These are phyloP conservation scores for Neoniphon sammara DNA, from an alignment of 2,797 vertebrate genomes.

Conservation along the genomic window DNA sequence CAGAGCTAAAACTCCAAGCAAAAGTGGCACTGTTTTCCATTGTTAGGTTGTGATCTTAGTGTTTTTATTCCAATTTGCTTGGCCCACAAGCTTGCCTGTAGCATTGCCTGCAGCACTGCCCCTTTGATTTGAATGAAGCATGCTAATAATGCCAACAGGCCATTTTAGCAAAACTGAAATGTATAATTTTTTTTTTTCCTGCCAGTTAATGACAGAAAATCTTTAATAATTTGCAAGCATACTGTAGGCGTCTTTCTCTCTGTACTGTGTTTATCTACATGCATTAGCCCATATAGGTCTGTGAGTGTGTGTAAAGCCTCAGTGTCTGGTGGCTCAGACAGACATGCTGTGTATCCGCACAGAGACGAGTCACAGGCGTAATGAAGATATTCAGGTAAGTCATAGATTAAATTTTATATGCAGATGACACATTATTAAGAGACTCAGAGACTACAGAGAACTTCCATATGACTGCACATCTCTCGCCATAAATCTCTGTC, in stretches of 20 bases:
- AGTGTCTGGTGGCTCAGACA: not conserved
- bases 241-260: not conserved
- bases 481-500: not conserved
- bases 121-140: constrained; percentile 57
- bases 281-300: not conserved
- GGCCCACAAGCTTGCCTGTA: constrained; percentile 53
- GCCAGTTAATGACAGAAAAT: constrained; percentile 13
- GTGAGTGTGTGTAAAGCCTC: not conserved
- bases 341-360: not conserved
- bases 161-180: constrained; percentile 49
- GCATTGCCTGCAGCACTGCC: constrained; percentile 67
- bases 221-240: not conserved
- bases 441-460: not conserved
- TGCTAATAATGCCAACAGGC: constrained; percentile 66
- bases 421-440: not conserved
- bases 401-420: not conserved
- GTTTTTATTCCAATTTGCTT: constrained; percentile 62
- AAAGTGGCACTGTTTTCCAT: constrained; percentile 35
- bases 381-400: not conserved
- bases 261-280: not conserved
- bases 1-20: not conserved
- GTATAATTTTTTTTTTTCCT: constrained; percentile 21
- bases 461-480: not conserved
- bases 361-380: not conserved
- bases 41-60: constrained; percentile 44